Conservation (phyloP, 2,888 invertebrate species). For the Danaus chrysippus region DNA sequence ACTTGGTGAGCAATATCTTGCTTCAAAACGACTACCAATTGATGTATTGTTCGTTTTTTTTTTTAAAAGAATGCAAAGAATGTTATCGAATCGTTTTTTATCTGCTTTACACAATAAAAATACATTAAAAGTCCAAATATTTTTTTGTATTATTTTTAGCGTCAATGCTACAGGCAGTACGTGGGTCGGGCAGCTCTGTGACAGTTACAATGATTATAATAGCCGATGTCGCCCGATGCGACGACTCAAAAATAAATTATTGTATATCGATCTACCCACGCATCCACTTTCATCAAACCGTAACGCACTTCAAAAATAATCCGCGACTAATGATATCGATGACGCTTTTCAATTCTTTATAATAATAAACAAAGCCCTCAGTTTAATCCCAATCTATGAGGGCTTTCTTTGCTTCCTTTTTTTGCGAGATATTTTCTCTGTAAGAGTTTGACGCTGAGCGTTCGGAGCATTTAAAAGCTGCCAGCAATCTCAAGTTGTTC, state of each 20-base stretch:
- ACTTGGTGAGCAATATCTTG: too few species aligned
- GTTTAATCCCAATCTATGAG: background rate
- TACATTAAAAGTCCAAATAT: background rate
- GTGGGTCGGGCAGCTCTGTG: slow-evolving; percentile 15
- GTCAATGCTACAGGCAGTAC: slow-evolving; percentile 8
- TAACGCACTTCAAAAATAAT: slow-evolving; percentile 27
- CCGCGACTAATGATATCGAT: slow-evolving; percentile 17
- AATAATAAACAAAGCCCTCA: background rate
- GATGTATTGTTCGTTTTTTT: background rate
- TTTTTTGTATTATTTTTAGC: slow-evolving; percentile 6
- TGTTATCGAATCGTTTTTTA: background rate
- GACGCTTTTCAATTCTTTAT: slow-evolving; percentile 3
- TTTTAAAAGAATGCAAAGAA: background rate
- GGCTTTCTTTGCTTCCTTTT: background rate
- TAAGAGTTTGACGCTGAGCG: slow-evolving; percentile 47
- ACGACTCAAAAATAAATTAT: slow-evolving; percentile 31
- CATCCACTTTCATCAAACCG: slow-evolving; percentile 41
- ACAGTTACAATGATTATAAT: slow-evolving; percentile 16
- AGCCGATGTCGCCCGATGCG: slow-evolving; percentile 13
- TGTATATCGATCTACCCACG: slow-evolving; percentile 46
- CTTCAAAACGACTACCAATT: too few species aligned
- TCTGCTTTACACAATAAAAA: background rate
- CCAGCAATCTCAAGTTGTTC: slow-evolving; percentile 51
- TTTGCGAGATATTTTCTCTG: background rate
- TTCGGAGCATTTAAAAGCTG: slow-evolving; percentile 55